A percentile compares a stretch with the other conserved stretches of the same genome.
phyloP scores from a whole-genome alignment of 2,797 vertebrate genomes.

The Alectoris magna region DNA sequence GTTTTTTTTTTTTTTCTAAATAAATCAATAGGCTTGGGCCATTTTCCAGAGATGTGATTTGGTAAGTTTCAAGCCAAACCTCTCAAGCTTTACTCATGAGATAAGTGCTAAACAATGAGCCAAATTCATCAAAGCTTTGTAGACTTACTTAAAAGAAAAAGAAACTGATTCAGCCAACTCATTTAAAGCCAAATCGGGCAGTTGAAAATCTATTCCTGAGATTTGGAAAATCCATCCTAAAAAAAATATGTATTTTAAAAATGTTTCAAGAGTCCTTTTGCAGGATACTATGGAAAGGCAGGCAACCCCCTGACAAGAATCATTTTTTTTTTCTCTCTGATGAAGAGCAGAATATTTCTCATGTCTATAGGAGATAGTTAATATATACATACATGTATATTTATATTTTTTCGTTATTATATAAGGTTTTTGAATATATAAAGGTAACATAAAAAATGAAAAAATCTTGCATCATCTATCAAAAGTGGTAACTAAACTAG shows the following conservation, averaged over 20 bases:
- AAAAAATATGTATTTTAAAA: conserved; percentile 3
- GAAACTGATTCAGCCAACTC: conserved; percentile 64
- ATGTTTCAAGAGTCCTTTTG: conserved; percentile 43
- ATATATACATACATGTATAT: not conserved
- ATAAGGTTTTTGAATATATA: not conserved
- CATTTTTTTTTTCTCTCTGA: conserved; percentile 4
- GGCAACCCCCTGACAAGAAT: conserved; percentile 42
- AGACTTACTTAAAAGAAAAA: conserved; percentile 68
- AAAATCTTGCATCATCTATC: not conserved
- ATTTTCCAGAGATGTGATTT: conserved; percentile 71
- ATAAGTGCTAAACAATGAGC: conserved; percentile 71
- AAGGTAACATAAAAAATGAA: conserved; percentile 25
- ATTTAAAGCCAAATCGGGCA: conserved; percentile 62
- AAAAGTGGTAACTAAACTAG: conserved; percentile 19
- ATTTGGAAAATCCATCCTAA: conserved; percentile 51
- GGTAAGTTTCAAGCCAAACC: conserved; percentile 72
- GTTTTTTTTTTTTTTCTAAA: not conserved
- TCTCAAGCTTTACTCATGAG: conserved; percentile 74
- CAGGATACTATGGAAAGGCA: not conserved
- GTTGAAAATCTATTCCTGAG: conserved; percentile 64
- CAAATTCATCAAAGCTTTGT: conserved; percentile 73
- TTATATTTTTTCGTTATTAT: not conserved
- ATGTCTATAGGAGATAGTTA: not conserved
- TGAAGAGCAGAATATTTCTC: conserved; percentile 18
- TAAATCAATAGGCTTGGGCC: conserved; percentile 66